These are phyloP conservation scores for Ochotona princeps DNA, from an alignment of 2,113 vertebrate genomes.

Conservation along the genomic window DNA sequence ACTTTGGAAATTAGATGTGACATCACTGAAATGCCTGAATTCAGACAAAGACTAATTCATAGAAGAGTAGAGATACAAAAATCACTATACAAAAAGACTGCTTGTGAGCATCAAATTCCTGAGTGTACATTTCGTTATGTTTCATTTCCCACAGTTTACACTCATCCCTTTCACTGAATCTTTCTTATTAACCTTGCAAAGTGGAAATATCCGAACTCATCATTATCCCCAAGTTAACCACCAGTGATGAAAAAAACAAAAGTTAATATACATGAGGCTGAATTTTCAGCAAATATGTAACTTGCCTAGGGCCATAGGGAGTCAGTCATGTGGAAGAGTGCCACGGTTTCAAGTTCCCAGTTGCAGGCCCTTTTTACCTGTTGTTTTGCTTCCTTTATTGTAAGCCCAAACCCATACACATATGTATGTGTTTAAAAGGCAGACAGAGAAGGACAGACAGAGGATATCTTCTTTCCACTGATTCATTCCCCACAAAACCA, in stretches of 20 bases:
- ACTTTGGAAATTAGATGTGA: conserved; percentile 10
- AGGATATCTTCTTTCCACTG: too few relatives aligned
- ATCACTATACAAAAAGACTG: conserved; percentile 17
- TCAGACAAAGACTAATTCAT: not conserved
- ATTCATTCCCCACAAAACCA: too few relatives aligned
- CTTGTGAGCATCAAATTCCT: not conserved
- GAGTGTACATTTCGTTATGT: not conserved
- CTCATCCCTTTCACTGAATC: not conserved
- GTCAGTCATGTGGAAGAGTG: not conserved
- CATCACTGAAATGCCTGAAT: not conserved
- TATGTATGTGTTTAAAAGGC: too few relatives aligned
- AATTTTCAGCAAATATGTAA: not conserved
- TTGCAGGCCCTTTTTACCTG: not conserved
- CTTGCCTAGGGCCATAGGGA: not conserved
- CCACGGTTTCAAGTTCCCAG: not conserved
- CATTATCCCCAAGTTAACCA: not conserved
- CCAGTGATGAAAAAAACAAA: not conserved
- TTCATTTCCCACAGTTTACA: not conserved
- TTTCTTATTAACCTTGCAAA: not conserved
- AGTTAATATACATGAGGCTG: not conserved
- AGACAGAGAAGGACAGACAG: too few relatives aligned
- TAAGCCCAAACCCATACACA: not conserved
- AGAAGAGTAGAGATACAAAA: conserved; percentile 12
- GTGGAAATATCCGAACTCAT: not conserved
- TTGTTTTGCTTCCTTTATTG: not conserved